These are phyloP conservation scores for Bellardia pandia DNA, from an alignment of 2,888 invertebrate genomes.

Conservation along the genomic window DNA sequence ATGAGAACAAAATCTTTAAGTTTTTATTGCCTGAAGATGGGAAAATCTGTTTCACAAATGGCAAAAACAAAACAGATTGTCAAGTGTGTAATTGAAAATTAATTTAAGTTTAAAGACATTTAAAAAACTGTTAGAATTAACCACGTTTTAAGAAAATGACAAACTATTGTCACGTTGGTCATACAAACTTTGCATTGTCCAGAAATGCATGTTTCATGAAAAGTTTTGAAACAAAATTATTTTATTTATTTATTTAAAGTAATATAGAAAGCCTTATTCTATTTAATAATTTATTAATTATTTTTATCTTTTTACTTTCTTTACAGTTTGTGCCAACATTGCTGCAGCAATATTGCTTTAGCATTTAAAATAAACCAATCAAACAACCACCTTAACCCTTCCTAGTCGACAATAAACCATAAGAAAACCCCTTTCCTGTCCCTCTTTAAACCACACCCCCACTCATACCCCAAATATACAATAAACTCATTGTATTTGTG, in stretches of 20 bases:
- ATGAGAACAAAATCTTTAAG: conserved; percentile 20
- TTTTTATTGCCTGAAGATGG: not conserved
- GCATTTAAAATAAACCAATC: not conserved
- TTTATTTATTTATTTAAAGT: too few relatives aligned
- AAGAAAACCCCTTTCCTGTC: not conserved
- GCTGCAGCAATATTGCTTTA: conserved; percentile 19
- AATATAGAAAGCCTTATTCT: not conserved
- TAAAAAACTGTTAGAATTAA: not conserved
- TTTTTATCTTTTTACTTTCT: not conserved
- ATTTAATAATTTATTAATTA: not conserved
- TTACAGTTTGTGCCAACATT: conserved; percentile 59
- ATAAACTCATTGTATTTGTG: not conserved
- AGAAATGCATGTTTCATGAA: too few relatives aligned
- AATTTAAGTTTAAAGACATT: too few relatives aligned
- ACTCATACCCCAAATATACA: not conserved
- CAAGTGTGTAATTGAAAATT: too few relatives aligned
- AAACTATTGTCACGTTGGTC: not conserved
- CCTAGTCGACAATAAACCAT: conserved; percentile 61
- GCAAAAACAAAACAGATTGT: too few relatives aligned
- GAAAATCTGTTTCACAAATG: not conserved
- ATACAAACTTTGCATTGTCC: not conserved
- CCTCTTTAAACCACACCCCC: not conserved
- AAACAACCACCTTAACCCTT: conserved; percentile 14
- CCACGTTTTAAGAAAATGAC: not conserved
- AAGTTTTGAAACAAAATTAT: too few relatives aligned